Base-by-base conservation (phyloP, 2,888 invertebrate genomes). In the Oasisia sp. region DNA sequence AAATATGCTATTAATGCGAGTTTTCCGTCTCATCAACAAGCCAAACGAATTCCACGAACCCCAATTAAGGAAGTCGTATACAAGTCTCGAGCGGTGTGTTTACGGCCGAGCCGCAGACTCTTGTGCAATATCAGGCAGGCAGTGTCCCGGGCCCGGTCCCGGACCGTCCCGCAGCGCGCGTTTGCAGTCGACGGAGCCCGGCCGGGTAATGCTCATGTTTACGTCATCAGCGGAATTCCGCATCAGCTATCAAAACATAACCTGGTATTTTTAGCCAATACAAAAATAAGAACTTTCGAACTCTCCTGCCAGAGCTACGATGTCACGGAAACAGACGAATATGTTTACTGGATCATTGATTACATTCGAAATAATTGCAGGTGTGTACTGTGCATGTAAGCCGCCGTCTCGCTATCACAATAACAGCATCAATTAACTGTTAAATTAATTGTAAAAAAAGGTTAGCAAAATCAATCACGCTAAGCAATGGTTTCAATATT, bases 41-140 rank as follows among this genome's bases (percentile, higher is more conserved):
- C 74, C 74, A 74, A 50, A 74, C 74, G 74, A 74, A 74, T 74
- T 74, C 74, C 74, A 74, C 74, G 74, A 74, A 74, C 19, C 74
- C 74, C 74, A 74, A 74, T 74, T 74, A 74, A 74, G 74, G 74
- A 74, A 74, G 74, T 74, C n/a, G n/a, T 74, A 74, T 74, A 74
- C 74, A 74, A 74, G 74, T 74, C 74, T 74, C 19, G 74, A 74
- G 74, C n/a, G 74, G 27, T n/a, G 74, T n/a, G 74, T 74, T 74
- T 74, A 74, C 74, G 19, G 27, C 74, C 74, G 74, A 50, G 50
- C 74, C 19, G 74, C 74, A 7, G 74, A 74, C 14, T 74, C n/a
- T 19, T n/a, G 19, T 74, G 74, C 74, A 74, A 74, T 74, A 74
- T 74, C 74, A 74, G 74, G 74, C 74, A n/a, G 74, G 12, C 50